Base-by-base conservation (phyloP, 2,888 invertebrate genomes). In the Carcina quercana region DNA sequence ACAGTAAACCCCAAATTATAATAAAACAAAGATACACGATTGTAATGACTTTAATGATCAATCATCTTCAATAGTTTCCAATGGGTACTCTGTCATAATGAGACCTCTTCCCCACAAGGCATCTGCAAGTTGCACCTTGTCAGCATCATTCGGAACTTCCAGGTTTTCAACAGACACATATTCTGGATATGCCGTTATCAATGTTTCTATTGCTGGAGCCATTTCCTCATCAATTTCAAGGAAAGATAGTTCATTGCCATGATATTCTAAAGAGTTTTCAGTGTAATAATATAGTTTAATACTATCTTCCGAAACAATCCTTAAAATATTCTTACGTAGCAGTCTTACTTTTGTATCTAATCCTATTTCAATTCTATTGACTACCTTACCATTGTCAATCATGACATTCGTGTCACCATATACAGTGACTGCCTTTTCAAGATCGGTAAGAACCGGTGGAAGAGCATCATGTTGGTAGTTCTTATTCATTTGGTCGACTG, bases 251-350 rank as follows among this genome's bases (percentile, higher is more conserved):
- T 95, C 95, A 59, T 88, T 89, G 19, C 91, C 94, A 59, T 95
- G 94, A 60, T 95, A 96, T 50, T 93, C 90, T 42, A 92, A 86
- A 0, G 93, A 91, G 71, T 98, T 98, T 57, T 96, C 95, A 25
- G 90, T 82, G 43, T 90, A 90, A 68, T 94, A 94, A 70, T 95
- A 97, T 17, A 97, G 55, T 28, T 87, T 86, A 12, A 90, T 71
- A 1, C 50, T 36, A 5, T 87, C 88, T 53, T 93, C 92, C 13
- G 85, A 69, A 0, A 93, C 87, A 52, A 95, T 71, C 40, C 74
- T 82, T 54, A 39, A 86, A 85, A 65, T 89, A 84, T 56, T 88
- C 73, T 64, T 78, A 19, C 87, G 71, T 15, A 86, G 47, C 28
- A 91, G 62, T 53, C 89, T 86, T 43, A 92, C 80, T 55, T 65